phyloP scores from a whole-genome alignment of 2,113 vertebrate genomes.

The Oncorhynchus clarkii region DNA sequence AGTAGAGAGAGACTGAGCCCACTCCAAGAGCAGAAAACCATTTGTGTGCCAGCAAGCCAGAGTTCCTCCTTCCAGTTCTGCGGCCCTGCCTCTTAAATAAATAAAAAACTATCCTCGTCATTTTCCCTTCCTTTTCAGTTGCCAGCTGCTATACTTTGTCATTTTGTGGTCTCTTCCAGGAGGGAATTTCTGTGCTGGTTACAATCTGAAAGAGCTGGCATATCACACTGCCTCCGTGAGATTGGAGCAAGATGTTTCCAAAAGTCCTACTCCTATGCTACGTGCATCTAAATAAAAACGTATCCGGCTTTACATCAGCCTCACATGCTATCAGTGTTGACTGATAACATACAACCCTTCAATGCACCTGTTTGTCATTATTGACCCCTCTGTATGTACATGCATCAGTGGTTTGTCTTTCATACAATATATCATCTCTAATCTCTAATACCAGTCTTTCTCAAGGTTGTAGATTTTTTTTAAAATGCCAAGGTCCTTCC shows the following conservation, averaged over 20 bases:
- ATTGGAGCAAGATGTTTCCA: constrained; percentile 88
- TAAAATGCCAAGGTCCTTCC: neutral
- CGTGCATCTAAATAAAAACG: constrained; percentile 11
- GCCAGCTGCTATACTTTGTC: constrained; percentile 69
- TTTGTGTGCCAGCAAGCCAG: neutral
- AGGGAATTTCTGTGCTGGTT: constrained; percentile 89
- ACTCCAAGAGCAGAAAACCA: neutral
- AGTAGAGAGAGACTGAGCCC: neutral
- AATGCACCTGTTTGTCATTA: neutral
- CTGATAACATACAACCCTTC: neutral
- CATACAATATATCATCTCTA: no score
- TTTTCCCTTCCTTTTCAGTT: constrained; percentile 67
- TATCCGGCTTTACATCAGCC: neutral
- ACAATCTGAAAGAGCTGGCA: constrained; percentile 87
- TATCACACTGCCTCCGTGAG: constrained; percentile 73
- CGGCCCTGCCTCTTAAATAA: constrained; percentile 23
- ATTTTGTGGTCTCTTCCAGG: constrained; percentile 79
- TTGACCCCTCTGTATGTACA: neutral
- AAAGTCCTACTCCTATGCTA: constrained; percentile 80
- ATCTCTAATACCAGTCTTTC: neutral
- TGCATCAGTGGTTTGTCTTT: neutral
- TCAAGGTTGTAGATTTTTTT: neutral
- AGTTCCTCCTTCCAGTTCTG: constrained; percentile 41
- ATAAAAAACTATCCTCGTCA: constrained; percentile 43
- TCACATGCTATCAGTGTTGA: neutral